These are phyloP conservation scores for Muscicapa comitata DNA, from an alignment of 2,797 vertebrate species.

Conservation along the genomic window DNA sequence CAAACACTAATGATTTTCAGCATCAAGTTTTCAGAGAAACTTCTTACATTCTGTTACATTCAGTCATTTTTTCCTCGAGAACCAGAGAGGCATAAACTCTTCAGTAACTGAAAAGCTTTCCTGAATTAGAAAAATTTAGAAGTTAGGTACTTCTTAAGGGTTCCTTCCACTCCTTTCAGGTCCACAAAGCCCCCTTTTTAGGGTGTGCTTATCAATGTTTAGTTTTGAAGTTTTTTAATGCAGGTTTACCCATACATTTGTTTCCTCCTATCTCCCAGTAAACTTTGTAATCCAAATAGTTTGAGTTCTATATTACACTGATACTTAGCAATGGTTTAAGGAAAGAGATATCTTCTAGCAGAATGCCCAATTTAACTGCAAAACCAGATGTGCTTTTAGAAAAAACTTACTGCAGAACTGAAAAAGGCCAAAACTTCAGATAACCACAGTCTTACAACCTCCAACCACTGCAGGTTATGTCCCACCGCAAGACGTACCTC, in stretches of 20 bases:
- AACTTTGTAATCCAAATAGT: not conserved
- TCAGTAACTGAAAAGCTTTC: not conserved
- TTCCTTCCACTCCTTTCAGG: not conserved
- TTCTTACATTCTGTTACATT: not conserved
- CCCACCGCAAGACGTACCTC: not conserved
- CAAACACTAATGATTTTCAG: not conserved
- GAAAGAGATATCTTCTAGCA: not conserved
- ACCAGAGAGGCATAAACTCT: not conserved
- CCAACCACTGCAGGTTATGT: not conserved
- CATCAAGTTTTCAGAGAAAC: not conserved
- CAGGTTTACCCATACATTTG: not conserved
- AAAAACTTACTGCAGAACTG: not conserved
- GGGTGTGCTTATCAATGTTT: not conserved
- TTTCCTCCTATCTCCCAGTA: not conserved
- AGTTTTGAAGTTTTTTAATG: not conserved
- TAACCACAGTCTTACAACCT: not conserved
- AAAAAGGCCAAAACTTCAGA: not conserved
- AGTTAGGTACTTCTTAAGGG: not conserved
- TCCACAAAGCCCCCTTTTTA: not conserved
- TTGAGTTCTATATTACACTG: not conserved
- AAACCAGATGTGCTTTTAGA: not conserved
- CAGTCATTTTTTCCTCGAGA: not conserved
- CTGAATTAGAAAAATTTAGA: not conserved
- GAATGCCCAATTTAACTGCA: not conserved
- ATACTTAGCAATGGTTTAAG: not conserved